A percentile compares a stretch with the other conserved stretches of the same genome.
Conservation (phyloP, 2,888 invertebrate genomes). For the Sarcophaga caerulescens region DNA sequence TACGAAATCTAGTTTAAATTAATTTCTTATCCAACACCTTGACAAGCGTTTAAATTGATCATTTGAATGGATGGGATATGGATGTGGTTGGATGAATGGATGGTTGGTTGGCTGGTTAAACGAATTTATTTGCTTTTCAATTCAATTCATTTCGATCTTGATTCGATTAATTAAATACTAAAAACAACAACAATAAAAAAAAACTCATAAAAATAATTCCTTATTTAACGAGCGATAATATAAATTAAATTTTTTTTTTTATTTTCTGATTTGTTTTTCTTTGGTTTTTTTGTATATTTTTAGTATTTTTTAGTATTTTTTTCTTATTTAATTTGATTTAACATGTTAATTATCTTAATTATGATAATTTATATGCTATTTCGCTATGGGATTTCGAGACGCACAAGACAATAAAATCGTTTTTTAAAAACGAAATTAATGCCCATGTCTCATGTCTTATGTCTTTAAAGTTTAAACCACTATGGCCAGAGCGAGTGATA, state of each 20-base stretch:
- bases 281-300: too few species aligned
- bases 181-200: slow-evolving; percentile 9
- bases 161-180: slow-evolving; percentile 34
- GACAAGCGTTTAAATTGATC: background rate
- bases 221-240: slow-evolving; percentile 48
- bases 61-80: too few species aligned
- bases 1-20: slow-evolving; percentile 18
- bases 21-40: slow-evolving; percentile 46
- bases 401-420: slow-evolving; percentile 25
- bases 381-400: slow-evolving; percentile 30
- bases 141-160: slow-evolving; percentile 22
- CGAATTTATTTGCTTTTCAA: too few species aligned
- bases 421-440: background rate
- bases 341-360: slow-evolving; percentile 67
- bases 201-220: slow-evolving; percentile 25
- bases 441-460: background rate
- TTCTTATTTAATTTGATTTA: slow-evolving; percentile 51
- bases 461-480: too few species aligned
- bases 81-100: too few species aligned
- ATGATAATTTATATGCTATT: slow-evolving; percentile 58
- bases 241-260: slow-evolving; percentile 45
- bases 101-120: too few species aligned
- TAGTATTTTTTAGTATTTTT: too few species aligned
- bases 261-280: too few species aligned
- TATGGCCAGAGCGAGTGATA: too few species aligned